Evolutionary conservation across 2,888 invertebrate species (phyloP).

Genomic region (Stegana nigrithorax): DNA sequence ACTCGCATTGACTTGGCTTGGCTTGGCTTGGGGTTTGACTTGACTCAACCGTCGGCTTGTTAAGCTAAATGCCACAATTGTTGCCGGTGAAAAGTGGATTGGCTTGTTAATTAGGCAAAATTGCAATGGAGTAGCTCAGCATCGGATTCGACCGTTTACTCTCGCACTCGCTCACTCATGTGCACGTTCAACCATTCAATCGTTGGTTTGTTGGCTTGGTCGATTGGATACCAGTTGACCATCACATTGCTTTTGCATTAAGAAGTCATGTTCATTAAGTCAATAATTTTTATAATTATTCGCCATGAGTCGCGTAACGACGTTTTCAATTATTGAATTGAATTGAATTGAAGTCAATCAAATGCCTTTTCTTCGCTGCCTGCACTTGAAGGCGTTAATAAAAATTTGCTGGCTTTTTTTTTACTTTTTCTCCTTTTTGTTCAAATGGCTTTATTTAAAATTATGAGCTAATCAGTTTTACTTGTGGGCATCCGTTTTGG

Average conservation of each 20-base stretch:
- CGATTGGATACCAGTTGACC: conserved; percentile 47
- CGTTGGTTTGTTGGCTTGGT: conserved; percentile 45
- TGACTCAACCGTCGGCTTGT: background rate
- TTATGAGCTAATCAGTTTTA: too few relatives aligned
- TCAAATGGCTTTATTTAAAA: too few relatives aligned
- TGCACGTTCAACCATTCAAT: too few relatives aligned
- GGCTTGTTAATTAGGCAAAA: conserved; percentile 13
- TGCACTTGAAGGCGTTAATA: too few relatives aligned
- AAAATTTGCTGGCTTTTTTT: too few relatives aligned
- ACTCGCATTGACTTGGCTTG: too few relatives aligned
- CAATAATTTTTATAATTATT: conserved; percentile 35
- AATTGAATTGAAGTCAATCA: too few relatives aligned
- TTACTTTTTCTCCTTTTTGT: too few relatives aligned
- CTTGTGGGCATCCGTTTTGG: too few relatives aligned
- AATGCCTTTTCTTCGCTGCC: too few relatives aligned
- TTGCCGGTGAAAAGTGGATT: background rate
- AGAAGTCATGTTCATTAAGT: conserved; percentile 48
- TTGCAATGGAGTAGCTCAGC: conserved; percentile 1
- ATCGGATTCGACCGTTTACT: conserved; percentile 54
- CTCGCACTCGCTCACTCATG: conserved; percentile 58
- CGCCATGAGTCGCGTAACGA: background rate
- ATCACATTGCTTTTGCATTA: conserved; percentile 49
- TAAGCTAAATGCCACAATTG: conserved; percentile 14
- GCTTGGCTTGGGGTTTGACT: too few relatives aligned
- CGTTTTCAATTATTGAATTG: conserved; percentile 8